Evolutionary conservation across 2,888 invertebrate species (phyloP).

Genomic region (Choreutis nemorana): DNA sequence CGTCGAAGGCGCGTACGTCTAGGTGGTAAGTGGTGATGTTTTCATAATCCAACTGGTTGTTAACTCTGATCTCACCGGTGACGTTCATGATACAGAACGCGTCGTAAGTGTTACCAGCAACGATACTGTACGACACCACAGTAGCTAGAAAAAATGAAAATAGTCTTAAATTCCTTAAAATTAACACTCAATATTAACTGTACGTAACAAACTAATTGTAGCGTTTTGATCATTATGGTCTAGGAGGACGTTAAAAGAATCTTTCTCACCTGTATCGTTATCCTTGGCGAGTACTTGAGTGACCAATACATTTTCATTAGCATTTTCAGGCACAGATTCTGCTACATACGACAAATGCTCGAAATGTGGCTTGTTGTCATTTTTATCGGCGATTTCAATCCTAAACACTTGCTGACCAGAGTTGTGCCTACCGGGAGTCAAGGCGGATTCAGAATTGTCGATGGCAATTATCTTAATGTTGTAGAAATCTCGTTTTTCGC

Average conservation of each 20-base stretch:
- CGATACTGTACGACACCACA: slow-evolving; percentile 86
- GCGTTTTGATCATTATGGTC: too few species aligned
- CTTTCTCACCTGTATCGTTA: slow-evolving; percentile 81
- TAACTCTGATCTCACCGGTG: slow-evolving; percentile 86
- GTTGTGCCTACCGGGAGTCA: slow-evolving; percentile 73
- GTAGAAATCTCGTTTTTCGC: slow-evolving; percentile 85
- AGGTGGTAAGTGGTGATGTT: slow-evolving; percentile 83
- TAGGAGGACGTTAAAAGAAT: too few species aligned
- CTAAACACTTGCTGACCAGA: slow-evolving; percentile 82
- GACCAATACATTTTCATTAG: slow-evolving; percentile 82
- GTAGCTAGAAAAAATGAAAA: slow-evolving; percentile 64
- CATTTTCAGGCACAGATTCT: slow-evolving; percentile 81
- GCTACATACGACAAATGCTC: slow-evolving; percentile 77
- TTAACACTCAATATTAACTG: too few species aligned
- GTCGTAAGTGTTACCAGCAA: slow-evolving; percentile 84
- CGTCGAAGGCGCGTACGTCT: slow-evolving; percentile 86
- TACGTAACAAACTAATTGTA: too few species aligned
- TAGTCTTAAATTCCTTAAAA: background rate
- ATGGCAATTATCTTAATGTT: slow-evolving; percentile 90
- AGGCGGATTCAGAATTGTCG: slow-evolving; percentile 88
- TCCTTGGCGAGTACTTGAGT: slow-evolving; percentile 90
- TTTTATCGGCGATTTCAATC: slow-evolving; percentile 94
- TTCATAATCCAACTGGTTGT: slow-evolving; percentile 82
- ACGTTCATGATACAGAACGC: slow-evolving; percentile 86
- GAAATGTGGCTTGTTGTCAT: slow-evolving; percentile 94